Evolutionary conservation across 2,888 invertebrate genomes (phyloP).

Genomic region (Cartodere bifasciata): DNA sequence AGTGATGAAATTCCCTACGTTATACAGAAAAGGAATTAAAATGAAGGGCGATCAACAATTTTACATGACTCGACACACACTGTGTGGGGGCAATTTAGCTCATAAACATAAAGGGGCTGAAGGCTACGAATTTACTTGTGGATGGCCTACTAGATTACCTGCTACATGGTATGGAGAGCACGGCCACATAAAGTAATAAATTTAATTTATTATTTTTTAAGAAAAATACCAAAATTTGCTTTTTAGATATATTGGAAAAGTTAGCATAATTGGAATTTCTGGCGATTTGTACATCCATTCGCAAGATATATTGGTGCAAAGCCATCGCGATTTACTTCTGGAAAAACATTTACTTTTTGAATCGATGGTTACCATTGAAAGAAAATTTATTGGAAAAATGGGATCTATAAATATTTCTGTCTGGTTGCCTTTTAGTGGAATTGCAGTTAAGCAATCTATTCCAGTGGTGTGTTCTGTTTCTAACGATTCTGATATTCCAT

Average conservation of each 20-base stretch:
- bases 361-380: conserved; percentile 14
- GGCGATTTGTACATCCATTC: conserved; percentile 13
- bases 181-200: conserved; percentile 18
- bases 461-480: conserved; percentile 21
- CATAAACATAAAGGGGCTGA: conserved; percentile 12
- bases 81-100: conserved; percentile 17
- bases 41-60: conserved; percentile 18
- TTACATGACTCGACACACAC: conserved; percentile 18
- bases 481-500: conserved; percentile 20
- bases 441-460: conserved; percentile 21
- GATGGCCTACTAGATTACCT: conserved; percentile 19
- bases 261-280: conserved; percentile 15
- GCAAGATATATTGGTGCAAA: conserved; percentile 17
- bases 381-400: conserved; percentile 17
- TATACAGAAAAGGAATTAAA: conserved; percentile 12
- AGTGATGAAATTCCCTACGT: conserved; percentile 11
- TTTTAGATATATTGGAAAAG: conserved; percentile 17
- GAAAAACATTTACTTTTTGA: conserved; percentile 20
- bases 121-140: conserved; percentile 16
- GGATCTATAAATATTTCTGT: conserved; percentile 19
- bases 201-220: not conserved
- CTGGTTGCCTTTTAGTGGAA: conserved; percentile 23
- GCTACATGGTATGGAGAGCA: conserved; percentile 20
- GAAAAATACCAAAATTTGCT: not conserved
- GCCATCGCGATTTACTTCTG: conserved; percentile 16